Conservation (phyloP, 2,797 vertebrate genomes). For the Loriculus beryllinus region DNA sequence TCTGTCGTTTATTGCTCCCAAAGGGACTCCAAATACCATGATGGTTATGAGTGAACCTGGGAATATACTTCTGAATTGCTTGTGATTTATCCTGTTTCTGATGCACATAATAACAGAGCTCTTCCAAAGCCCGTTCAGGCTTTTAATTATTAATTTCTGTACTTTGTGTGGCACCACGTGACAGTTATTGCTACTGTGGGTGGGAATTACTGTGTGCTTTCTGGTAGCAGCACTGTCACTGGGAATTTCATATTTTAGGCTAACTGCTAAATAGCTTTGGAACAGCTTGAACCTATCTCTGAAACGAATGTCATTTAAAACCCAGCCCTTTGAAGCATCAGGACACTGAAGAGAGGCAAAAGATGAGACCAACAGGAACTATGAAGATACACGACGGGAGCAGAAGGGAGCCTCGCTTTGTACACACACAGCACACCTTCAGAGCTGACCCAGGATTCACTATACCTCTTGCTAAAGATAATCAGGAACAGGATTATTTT, state of each 20-base stretch:
- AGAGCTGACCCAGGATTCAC: rapidly evolving
- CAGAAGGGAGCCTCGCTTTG: not conserved
- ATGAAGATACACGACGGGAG: rapidly evolving
- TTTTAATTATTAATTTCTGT: constrained; percentile 72
- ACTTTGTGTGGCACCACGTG: constrained; percentile 23
- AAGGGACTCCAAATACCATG: constrained; percentile 44
- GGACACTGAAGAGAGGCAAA: not conserved
- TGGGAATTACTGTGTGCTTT: not conserved
- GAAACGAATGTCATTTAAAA: not conserved
- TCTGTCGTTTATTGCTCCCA: constrained; percentile 67
- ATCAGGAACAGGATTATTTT: rapidly evolving
- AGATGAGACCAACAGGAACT: not conserved
- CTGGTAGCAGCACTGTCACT: not conserved
- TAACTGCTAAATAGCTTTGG: not conserved
- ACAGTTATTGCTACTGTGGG: constrained; percentile 22
- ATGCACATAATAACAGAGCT: constrained; percentile 26
- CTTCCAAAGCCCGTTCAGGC: constrained; percentile 3
- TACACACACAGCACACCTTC: rapidly evolving
- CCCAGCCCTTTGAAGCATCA: not conserved
- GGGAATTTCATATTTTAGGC: not conserved
- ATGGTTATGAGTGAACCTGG: constrained; percentile 38
- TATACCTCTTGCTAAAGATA: rapidly evolving
- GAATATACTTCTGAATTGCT: constrained; percentile 60
- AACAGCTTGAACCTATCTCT: not conserved
- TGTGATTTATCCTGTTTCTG: constrained; percentile 65